Evolutionary conservation across 2,888 invertebrate genomes (phyloP), one percentile per base, ranked within the genome.

Genomic region (Cremastinae sp.): DNA sequence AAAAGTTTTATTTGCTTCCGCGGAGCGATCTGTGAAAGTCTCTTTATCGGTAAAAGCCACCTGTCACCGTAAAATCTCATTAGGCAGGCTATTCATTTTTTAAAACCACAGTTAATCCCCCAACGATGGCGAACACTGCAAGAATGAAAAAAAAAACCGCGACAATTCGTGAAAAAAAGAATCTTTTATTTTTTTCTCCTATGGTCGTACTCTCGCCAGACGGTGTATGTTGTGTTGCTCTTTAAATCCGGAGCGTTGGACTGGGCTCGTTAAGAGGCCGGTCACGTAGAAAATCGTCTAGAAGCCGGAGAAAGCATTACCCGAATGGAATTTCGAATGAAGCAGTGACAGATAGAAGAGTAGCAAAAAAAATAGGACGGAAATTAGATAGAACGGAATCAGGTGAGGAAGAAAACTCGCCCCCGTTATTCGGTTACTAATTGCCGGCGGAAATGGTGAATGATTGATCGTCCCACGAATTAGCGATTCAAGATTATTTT

Each of bases 251-350:
- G 41, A 20, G 10, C 12, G 4, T 47, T 2, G 14, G 49, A 56
- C 59, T 59, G 47, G 41, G 9, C 12, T 54, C 12, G 34, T 75
- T 70, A 16, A 64, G 70, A 72, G 65, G 75, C 61, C 22, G 66
- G 66, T 70, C 76, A 76, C 76, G 76, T 73, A 76, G 69, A 65
- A 20, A 34, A 43, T 59, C 41, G 64, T 59, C 64, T 51, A 9
- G 18, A 53, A 47, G 43, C 56, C 49, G 38, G 34, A 20, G 41
- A 62, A 22, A 34, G 22, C 36, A 49, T 62, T 70, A 49, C 69
- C 20, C 58, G 45, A 61, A 59, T 62, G 45, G 74, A 74, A 78
- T 74, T 71, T 61, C 70, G 12, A 68, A 66, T 62, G 71, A 66
- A 16, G 16, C 41, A 43, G 62, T 43, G 62, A 71, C 62, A 62